A percentile compares a stretch with the other conserved stretches of the same genome.
Conservation (phyloP, 2,797 vertebrate genomes). For the Eulemur coronatus region DNA sequence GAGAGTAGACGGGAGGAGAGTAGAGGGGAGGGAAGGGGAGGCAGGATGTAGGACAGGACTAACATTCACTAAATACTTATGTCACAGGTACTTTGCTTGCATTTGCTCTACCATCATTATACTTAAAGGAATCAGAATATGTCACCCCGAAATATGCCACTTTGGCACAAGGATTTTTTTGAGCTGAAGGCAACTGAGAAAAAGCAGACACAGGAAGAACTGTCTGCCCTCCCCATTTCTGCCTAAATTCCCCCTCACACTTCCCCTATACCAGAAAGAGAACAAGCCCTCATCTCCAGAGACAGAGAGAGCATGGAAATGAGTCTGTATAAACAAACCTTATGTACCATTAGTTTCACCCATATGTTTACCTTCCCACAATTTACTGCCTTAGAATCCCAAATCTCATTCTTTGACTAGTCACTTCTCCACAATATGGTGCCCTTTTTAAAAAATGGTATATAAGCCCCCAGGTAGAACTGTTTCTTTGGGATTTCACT, state of each 20-base stretch:
- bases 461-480: neutral
- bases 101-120: neutral
- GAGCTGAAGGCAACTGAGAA: neutral
- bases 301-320: neutral
- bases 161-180: neutral
- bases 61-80: neutral
- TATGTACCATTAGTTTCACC: neutral
- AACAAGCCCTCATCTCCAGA: neutral
- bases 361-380: neutral
- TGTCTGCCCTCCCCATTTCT: neutral
- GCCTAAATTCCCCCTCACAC: neutral
- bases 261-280: neutral
- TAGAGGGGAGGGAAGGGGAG: neutral
- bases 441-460: neutral
- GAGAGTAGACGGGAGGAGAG: neutral
- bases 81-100: too few relatives aligned
- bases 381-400: neutral
- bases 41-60: neutral
- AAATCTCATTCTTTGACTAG: neutral
- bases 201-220: neutral
- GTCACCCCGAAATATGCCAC: neutral
- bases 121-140: neutral
- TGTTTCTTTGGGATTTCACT: neutral
- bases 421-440: neutral
- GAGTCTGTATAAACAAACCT: neutral